A percentile compares a stretch with the other conserved stretches of the same genome.
Evolutionary conservation across 2,113 vertebrate species (phyloP).

Genomic region (Caranx melampygus): DNA sequence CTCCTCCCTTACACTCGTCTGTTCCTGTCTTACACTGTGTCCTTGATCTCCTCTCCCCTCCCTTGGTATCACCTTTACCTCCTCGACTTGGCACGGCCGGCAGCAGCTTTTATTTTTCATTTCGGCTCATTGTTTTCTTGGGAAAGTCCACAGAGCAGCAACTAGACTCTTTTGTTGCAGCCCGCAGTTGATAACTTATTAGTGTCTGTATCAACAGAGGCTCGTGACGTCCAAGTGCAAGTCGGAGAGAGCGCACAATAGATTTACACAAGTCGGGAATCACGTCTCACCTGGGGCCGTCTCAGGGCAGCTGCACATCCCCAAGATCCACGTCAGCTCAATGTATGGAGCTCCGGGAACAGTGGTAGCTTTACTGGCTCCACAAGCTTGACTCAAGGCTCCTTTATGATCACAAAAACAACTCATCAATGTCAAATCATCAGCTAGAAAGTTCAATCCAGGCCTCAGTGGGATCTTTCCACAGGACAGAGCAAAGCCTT

Average conservation of each 20-base stretch:
- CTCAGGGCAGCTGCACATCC: too few species aligned
- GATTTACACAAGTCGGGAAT: too few species aligned
- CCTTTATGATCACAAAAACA: neutral
- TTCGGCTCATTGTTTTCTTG: too few species aligned
- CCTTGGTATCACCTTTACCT: slow-evolving; percentile 10
- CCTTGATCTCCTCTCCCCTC: slow-evolving; percentile 15
- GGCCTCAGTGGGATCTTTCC: neutral
- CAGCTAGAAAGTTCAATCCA: neutral
- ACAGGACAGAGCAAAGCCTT: neutral
- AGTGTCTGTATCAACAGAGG: neutral
- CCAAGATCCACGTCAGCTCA: neutral
- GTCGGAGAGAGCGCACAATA: too few species aligned
- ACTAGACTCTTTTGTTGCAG: too few species aligned
- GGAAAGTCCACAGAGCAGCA: neutral
- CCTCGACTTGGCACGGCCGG: neutral
- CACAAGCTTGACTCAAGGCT: too few species aligned
- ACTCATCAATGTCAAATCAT: neutral
- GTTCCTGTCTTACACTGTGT: slow-evolving; percentile 9
- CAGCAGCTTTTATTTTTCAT: neutral
- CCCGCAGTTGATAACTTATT: neutral
- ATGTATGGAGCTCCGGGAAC: neutral
- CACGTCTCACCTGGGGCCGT: too few species aligned
- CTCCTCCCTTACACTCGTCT: slow-evolving; percentile 11
- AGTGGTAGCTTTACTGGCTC: too few species aligned
- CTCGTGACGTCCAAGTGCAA: neutral